Evolutionary conservation across 2,113 vertebrate species (phyloP).

Genomic region (Hystrix brachyura): DNA sequence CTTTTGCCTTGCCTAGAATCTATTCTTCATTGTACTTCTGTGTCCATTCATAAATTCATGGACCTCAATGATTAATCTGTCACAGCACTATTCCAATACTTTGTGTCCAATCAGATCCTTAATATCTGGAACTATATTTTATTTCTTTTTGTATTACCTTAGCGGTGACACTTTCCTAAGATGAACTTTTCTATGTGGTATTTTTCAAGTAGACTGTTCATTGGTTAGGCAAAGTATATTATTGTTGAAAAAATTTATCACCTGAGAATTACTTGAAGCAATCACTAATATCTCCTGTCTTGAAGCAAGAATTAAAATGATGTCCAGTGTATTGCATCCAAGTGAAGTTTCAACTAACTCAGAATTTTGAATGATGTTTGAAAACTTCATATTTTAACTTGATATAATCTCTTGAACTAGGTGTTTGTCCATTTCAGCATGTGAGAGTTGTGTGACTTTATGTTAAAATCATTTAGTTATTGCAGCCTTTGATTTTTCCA

Average conservation of each 20-base stretch:
- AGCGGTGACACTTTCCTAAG: background rate
- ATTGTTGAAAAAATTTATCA: background rate
- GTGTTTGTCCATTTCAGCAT: background rate
- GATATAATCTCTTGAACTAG: background rate
- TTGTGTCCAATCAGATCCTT: background rate
- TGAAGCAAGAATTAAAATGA: background rate
- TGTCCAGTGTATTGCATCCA: background rate
- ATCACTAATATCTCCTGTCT: background rate
- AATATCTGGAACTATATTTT: background rate
- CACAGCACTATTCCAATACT: background rate
- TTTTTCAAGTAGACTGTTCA: background rate
- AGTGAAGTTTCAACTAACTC: background rate
- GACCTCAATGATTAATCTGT: background rate
- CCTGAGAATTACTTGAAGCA: background rate
- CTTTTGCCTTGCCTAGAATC: background rate
- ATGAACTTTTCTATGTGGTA: background rate
- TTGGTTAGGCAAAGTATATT: background rate
- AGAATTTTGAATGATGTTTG: background rate
- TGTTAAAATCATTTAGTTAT: background rate
- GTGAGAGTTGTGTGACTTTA: background rate
- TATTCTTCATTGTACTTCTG: background rate
- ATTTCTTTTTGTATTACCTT: background rate
- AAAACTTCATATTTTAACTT: background rate
- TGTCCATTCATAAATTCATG: background rate
- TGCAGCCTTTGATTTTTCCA: conserved; percentile 19